Evolutionary conservation across 2,797 vertebrate species (phyloP).

Genomic region (Sebastes nivosus): DNA sequence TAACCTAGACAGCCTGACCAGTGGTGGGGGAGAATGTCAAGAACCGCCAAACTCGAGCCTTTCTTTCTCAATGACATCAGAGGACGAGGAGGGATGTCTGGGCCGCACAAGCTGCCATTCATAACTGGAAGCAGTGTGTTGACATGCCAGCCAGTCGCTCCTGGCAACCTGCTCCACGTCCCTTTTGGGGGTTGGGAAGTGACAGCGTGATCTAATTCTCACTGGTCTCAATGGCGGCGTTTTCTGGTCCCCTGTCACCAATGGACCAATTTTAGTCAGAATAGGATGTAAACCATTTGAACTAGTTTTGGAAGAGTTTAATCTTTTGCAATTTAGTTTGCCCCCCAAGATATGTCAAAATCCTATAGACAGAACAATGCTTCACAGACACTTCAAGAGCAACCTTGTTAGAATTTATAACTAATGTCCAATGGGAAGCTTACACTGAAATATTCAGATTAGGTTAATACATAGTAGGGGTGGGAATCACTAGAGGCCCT

Average conservation of each 20-base stretch:
- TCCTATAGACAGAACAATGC: background rate
- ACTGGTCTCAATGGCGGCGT: background rate
- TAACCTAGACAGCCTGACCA: slow-evolving; percentile 11
- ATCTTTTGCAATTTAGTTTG: background rate
- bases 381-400: background rate
- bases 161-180: slow-evolving; percentile 43
- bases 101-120: slow-evolving; percentile 52
- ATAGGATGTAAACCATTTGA: background rate
- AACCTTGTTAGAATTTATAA: background rate
- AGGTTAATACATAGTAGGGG: too few relatives aligned
- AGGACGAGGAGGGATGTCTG: slow-evolving; percentile 35
- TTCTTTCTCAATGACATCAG: slow-evolving; percentile 39
- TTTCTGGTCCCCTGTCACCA: background rate
- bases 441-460: too few relatives aligned
- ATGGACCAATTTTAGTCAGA: background rate
- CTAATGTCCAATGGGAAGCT: too few relatives aligned
- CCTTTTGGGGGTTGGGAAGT: slow-evolving; percentile 38
- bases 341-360: background rate
- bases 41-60: background rate
- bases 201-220: slow-evolving; percentile 32
- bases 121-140: slow-evolving; percentile 39
- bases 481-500: too few relatives aligned
- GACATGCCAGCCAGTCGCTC: slow-evolving; percentile 38
- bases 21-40: background rate
- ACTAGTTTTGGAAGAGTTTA: background rate